A percentile compares a stretch with the other conserved stretches of the same genome.
Evolutionary conservation across 1,140 invertebrate genomes (phyloP).

Genomic region (Pectinophora gossypiella): DNA sequence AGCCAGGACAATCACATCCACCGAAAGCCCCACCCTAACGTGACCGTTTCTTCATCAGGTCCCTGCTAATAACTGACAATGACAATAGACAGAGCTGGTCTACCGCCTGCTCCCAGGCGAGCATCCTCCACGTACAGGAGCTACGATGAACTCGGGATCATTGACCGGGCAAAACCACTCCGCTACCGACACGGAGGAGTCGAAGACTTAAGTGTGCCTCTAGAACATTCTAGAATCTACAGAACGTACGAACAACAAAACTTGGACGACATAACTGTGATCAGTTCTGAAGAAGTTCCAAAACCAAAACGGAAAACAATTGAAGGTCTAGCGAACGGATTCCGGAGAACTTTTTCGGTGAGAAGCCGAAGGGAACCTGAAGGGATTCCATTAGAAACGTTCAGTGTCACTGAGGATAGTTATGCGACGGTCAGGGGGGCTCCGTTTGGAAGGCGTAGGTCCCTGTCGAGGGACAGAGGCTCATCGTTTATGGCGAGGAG

Average conservation of each 20-base stretch:
- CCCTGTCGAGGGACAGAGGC: conserved; percentile 52
- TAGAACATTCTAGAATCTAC: conserved; percentile 38
- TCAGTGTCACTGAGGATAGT: conserved; percentile 53
- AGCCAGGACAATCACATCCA: conserved; percentile 43
- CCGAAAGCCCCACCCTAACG: conserved; percentile 17
- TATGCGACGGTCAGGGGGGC: conserved; percentile 68
- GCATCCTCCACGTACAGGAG: conserved; percentile 74
- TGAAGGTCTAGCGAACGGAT: conserved; percentile 57
- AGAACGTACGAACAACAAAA: conserved; percentile 41
- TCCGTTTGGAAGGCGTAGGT: conserved; percentile 60
- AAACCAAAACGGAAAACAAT: conserved; percentile 61
- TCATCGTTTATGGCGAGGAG: conserved; percentile 64
- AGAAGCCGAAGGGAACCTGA: conserved; percentile 49
- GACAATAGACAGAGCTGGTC: conserved; percentile 61
- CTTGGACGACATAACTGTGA: conserved; percentile 67
- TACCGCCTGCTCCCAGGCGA: conserved; percentile 55
- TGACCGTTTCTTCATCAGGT: conserved; percentile 54
- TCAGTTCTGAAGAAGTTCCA: conserved; percentile 69
- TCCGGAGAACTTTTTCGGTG: conserved; percentile 63
- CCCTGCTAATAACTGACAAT: conserved; percentile 42
- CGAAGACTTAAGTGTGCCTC: conserved; percentile 50
- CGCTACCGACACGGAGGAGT: conserved; percentile 53
- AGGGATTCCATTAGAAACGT: conserved; percentile 62
- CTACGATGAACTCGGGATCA: conserved; percentile 67
- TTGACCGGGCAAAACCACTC: conserved; percentile 48